Conservation (phyloP, 1,140 invertebrate species). For the Drosophila carrolli region DNA sequence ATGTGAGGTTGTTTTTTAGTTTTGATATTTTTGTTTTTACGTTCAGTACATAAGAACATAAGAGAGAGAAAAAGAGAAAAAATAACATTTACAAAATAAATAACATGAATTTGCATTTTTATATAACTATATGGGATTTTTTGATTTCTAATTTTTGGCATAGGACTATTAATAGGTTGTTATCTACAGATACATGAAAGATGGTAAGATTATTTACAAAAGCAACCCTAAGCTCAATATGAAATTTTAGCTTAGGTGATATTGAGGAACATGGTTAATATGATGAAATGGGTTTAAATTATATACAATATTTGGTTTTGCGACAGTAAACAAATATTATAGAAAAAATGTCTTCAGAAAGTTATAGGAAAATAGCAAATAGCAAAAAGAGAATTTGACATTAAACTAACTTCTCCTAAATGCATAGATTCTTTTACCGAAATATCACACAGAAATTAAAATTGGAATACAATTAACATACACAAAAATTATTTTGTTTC, state of each 20-base stretch:
- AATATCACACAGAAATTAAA: background rate
- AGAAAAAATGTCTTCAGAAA: background rate
- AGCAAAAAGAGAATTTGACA: background rate
- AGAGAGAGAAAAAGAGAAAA: conserved; percentile 82
- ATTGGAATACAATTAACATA: background rate
- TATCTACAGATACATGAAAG: conserved; percentile 15
- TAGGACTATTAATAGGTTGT: conserved; percentile 3
- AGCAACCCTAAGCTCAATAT: conserved; percentile 21
- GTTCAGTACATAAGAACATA: conserved; percentile 74
- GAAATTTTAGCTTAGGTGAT: conserved; percentile 7
- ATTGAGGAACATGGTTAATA: background rate
- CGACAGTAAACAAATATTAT: background rate
- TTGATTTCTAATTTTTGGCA: conserved; percentile 14
- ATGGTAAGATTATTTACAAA: conserved; percentile 31
- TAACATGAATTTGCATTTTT: conserved; percentile 56
- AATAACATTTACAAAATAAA: conserved; percentile 84
- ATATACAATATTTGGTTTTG: background rate
- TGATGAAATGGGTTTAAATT: too few species aligned
- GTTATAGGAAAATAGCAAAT: background rate
- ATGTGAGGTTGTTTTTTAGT: conserved; percentile 61
- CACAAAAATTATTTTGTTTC: conserved; percentile 1
- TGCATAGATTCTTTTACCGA: background rate
- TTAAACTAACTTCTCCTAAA: background rate
- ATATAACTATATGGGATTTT: conserved; percentile 28
- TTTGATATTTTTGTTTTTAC: conserved; percentile 59